These are phyloP conservation scores for Argyresthia goedartella DNA, from an alignment of 2,888 invertebrate species.

Conservation along the genomic window DNA sequence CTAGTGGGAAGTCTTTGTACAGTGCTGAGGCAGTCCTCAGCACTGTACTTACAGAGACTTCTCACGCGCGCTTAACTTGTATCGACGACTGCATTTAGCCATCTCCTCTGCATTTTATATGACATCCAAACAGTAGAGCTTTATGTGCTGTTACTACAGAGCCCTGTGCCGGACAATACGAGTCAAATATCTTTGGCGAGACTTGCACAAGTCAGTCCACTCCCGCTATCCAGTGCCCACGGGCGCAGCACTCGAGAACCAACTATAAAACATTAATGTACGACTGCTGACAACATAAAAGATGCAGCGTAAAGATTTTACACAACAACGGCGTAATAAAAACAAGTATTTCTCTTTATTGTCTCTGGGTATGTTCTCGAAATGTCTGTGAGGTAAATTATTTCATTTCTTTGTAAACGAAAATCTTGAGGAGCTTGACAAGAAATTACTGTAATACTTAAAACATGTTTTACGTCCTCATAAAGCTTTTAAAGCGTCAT, in stretches of 20 bases:
- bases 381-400: neutral
- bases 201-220: neutral
- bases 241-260: neutral
- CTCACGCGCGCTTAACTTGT: too few species aligned
- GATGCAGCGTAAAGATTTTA: constrained; percentile 50
- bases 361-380: constrained; percentile 27
- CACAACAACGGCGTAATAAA: constrained; percentile 46
- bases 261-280: constrained; percentile 54
- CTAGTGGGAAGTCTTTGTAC: too few species aligned
- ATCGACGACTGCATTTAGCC: too few species aligned
- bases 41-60: too few species aligned
- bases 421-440: neutral
- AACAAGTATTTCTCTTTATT: constrained; percentile 46
- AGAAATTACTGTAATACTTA: neutral
- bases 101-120: too few species aligned
- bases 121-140: too few species aligned
- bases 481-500: neutral
- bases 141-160: too few species aligned
- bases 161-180: too few species aligned
- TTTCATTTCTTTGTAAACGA: constrained; percentile 4
- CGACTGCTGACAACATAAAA: constrained; percentile 43
- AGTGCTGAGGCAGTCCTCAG: too few species aligned
- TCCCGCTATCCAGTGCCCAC: neutral
- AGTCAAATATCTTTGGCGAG: too few species aligned
- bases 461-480: neutral